phyloP scores from a whole-genome alignment of 1,140 invertebrate genomes.

The Oncopeltus fasciatus region DNA sequence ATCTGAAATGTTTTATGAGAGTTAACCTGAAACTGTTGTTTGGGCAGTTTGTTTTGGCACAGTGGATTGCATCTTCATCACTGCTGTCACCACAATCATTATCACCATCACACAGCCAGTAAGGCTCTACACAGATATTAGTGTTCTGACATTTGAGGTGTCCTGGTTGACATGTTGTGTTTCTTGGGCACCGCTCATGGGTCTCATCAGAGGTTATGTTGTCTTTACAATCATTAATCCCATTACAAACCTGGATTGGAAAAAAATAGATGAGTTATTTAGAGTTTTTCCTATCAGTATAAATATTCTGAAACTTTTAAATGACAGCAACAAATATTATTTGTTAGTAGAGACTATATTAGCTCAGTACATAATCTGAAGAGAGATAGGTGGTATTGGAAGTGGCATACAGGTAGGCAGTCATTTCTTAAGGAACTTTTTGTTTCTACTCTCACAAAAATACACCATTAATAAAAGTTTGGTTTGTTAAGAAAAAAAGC shows the following conservation, averaged over 20 bases:
- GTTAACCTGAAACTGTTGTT: constrained; percentile 75
- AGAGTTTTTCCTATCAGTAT: no score
- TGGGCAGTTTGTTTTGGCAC: constrained; percentile 74
- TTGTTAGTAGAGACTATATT: no score
- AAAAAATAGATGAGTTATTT: background rate
- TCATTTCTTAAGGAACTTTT: no score
- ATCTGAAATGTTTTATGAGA: no score
- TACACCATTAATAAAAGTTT: no score
- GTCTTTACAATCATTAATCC: constrained; percentile 88
- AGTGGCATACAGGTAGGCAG: no score
- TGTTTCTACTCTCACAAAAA: no score
- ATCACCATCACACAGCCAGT: constrained; percentile 86
- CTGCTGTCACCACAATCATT: constrained; percentile 93
- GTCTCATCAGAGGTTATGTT: constrained; percentile 82
- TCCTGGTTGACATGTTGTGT: constrained; percentile 72
- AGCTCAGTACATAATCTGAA: no score
- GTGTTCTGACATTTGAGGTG: constrained; percentile 84
- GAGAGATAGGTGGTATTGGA: no score
- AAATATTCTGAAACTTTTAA: no score
- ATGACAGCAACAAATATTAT: no score
- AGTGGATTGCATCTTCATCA: constrained; percentile 82
- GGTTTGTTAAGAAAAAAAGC: no score
- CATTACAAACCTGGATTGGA: constrained; percentile 61
- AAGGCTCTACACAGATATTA: constrained; percentile 88
- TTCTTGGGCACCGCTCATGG: constrained; percentile 66